Conservation (phyloP, 2,797 vertebrate genomes). For the Pyrocephalus nanus region DNA sequence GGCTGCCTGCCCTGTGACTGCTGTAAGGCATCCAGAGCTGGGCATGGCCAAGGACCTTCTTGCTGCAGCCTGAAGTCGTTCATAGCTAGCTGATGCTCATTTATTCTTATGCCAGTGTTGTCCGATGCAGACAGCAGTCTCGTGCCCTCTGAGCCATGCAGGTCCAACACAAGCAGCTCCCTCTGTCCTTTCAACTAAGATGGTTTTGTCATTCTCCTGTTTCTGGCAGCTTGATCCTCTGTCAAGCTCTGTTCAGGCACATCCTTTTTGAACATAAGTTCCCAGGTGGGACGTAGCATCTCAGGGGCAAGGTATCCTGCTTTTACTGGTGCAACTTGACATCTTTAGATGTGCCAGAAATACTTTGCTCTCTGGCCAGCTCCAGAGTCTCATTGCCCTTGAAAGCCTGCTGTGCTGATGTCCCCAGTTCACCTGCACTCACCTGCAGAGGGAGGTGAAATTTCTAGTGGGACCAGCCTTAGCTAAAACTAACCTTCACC, state of each 20-base stretch:
- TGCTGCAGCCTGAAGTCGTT: neutral
- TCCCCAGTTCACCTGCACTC: neutral
- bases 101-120: neutral
- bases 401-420: fast-evolving
- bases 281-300: neutral
- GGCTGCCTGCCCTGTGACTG: neutral
- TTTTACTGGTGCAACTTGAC: neutral
- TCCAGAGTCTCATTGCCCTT: neutral
- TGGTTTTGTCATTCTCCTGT: neutral
- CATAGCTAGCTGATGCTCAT: neutral
- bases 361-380: neutral
- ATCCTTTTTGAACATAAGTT: neutral
- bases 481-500: neutral
- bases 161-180: neutral
- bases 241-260: neutral
- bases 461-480: neutral
- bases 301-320: neutral
- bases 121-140: neutral
- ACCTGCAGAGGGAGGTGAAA: neutral
- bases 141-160: neutral
- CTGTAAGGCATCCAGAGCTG: neutral
- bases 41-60: neutral
- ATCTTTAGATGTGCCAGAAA: neutral
- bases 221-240: neutral
- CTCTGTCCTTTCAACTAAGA: neutral